Evolutionary conservation across 2,797 vertebrate genomes (phyloP).

Genomic region (Malurus splendens): DNA sequence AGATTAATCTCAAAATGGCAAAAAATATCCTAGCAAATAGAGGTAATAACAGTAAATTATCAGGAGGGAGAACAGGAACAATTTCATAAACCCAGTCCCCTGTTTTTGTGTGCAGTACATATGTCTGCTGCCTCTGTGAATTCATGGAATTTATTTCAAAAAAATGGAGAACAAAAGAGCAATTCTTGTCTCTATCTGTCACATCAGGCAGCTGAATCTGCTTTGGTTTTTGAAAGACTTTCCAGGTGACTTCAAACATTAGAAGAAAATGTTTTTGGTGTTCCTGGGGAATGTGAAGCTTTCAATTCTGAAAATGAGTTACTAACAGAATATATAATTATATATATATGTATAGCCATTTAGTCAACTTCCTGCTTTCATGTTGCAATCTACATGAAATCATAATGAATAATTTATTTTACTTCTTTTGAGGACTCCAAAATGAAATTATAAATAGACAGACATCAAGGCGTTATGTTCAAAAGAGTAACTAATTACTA

Average conservation of each 20-base stretch:
- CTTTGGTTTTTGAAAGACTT: background rate
- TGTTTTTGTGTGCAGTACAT: background rate
- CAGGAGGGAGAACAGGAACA: background rate
- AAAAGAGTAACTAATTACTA: background rate
- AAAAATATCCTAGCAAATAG: background rate
- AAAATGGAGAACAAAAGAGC: background rate
- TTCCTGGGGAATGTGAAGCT: background rate
- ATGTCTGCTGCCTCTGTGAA: background rate
- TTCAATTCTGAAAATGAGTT: background rate
- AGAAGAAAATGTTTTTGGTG: background rate
- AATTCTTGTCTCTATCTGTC: background rate
- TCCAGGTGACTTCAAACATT: background rate
- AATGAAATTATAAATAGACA: background rate
- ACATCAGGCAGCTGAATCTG: background rate
- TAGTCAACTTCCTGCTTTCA: background rate
- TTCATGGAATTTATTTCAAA: background rate
- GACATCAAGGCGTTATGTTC: background rate
- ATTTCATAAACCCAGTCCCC: background rate
- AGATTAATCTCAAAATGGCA: background rate
- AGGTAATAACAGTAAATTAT: background rate
- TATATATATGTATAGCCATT: background rate
- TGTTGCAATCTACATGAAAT: background rate
- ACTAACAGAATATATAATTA: background rate
- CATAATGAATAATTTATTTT: background rate
- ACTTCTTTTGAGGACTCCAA: background rate